Percentiles rank a stretch among this genome's conserved stretches.
Conservation (phyloP, 1,140 invertebrate species). For the Venustaconcha ellipsiformis region DNA sequence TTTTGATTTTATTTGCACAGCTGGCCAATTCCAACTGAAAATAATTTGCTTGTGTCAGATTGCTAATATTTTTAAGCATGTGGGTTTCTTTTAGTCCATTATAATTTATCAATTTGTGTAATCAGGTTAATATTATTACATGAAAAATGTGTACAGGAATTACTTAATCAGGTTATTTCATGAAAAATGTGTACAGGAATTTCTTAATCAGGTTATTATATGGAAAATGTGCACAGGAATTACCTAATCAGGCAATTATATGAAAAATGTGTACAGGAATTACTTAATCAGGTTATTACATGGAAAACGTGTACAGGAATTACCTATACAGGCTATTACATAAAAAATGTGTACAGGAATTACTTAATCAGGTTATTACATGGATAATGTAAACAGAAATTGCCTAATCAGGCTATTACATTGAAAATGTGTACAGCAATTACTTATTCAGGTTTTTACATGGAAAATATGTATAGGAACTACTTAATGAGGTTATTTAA, state of each 20-base stretch:
- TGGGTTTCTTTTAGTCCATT: no score
- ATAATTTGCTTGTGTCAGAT: no score
- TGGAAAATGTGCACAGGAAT: neutral
- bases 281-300: constrained; percentile 48
- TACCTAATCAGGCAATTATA: constrained; percentile 47
- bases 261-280: neutral
- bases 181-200: neutral
- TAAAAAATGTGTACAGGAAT: neutral
- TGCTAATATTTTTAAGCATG: no score
- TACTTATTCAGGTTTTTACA: constrained; percentile 52
- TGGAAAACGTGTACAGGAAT: neutral
- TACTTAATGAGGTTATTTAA: constrained; percentile 47
- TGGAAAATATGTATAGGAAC: neutral
- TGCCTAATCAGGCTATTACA: constrained; percentile 46
- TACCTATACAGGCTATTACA: constrained; percentile 46
- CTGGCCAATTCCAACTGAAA: no score
- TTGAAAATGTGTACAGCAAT: neutral
- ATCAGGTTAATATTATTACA: no score
- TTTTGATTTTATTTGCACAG: no score
- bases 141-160: neutral
- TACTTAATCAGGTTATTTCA: constrained; percentile 48
- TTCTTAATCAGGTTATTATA: constrained; percentile 48
- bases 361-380: constrained; percentile 47
- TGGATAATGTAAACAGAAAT: neutral
- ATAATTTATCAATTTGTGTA: no score